Conservation (phyloP, 2,888 invertebrate genomes). For the Cephus runcator region DNA sequence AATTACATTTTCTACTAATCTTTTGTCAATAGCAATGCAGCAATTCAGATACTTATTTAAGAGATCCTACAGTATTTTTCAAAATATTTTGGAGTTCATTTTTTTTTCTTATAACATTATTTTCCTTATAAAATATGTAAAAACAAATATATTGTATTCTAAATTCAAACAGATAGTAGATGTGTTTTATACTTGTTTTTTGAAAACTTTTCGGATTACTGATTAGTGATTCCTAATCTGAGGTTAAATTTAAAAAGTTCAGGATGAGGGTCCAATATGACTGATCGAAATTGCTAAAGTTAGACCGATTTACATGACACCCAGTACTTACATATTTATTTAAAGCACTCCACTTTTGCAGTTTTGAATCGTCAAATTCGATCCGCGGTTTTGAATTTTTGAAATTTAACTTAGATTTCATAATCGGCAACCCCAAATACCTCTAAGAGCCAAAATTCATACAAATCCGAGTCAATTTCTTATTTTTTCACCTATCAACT, state of each 20-base stretch:
- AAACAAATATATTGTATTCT: background rate
- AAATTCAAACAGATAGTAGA: background rate
- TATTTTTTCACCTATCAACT: background rate
- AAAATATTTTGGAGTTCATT: too few species aligned
- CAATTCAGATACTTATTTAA: background rate
- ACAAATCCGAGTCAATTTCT: background rate
- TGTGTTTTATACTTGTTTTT: background rate
- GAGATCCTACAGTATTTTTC: too few species aligned
- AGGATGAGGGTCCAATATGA: background rate
- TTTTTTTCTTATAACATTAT: background rate
- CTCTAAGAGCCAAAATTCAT: background rate
- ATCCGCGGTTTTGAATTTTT: background rate
- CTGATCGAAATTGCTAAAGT: background rate
- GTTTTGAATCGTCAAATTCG: background rate
- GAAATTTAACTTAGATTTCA: background rate
- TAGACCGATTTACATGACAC: background rate
- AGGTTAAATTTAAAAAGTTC: background rate
- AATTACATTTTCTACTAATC: background rate
- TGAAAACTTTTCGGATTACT: background rate
- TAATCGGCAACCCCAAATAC: background rate
- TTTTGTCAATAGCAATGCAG: background rate
- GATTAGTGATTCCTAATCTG: background rate
- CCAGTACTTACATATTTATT: background rate
- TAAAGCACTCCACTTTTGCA: background rate
- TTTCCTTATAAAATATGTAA: background rate